Conservation (phyloP, 2,113 vertebrate genomes). For the Archilochus colubris region DNA sequence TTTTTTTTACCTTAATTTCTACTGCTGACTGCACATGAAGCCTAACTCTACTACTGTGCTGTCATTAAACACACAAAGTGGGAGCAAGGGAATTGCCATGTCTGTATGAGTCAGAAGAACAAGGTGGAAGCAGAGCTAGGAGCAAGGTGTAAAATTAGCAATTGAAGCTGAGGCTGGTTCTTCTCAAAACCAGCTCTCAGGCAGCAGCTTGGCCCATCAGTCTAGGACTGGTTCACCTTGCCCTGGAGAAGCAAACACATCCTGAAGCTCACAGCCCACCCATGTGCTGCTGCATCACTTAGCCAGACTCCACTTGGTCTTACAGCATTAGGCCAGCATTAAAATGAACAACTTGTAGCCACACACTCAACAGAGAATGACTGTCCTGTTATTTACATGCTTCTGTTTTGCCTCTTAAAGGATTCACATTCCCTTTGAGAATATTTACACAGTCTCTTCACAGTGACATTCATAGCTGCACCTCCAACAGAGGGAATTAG, state of each 20-base stretch:
- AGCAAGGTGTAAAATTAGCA: not conserved
- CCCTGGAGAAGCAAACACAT: not conserved
- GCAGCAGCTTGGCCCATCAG: not conserved
- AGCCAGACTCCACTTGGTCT: not conserved
- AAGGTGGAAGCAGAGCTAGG: not conserved
- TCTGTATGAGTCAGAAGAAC: not conserved
- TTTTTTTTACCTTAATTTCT: not conserved
- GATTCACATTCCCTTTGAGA: not conserved
- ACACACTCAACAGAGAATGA: not conserved
- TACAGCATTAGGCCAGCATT: not conserved
- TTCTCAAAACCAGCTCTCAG: not conserved
- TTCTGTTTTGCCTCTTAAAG: not conserved
- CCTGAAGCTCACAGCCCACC: not conserved
- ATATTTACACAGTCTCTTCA: not conserved
- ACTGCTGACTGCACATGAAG: not conserved
- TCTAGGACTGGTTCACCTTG: not conserved
- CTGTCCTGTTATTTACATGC: not conserved
- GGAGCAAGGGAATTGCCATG: accelerated
- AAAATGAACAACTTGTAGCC: not conserved
- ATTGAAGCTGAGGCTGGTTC: not conserved
- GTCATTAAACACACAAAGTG: not conserved
- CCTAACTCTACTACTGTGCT: not conserved
- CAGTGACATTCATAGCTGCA: not conserved
- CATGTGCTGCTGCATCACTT: not conserved
- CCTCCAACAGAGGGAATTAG: not conserved